These are phyloP conservation scores for Zaprionus africanus DNA, from an alignment of 1,140 invertebrate genomes.

Conservation along the genomic window DNA sequence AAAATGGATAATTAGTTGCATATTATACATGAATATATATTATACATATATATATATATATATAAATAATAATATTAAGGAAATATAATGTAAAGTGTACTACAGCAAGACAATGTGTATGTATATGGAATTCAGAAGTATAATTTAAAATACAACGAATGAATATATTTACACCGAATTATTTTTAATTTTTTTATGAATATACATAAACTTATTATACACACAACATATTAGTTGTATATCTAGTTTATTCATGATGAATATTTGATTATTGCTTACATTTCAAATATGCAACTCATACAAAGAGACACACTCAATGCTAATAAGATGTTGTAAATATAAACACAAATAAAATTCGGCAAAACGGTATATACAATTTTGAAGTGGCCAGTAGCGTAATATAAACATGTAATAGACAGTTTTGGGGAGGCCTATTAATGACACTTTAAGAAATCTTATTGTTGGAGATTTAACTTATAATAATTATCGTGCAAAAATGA, in stretches of 20 bases:
- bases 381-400: conserved; percentile 54
- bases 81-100: conserved; percentile 65
- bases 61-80: conserved; percentile 51
- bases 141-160: conserved; percentile 82
- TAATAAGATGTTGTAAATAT: conserved; percentile 72
- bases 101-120: conserved; percentile 40
- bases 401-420: conserved; percentile 47
- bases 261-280: conserved; percentile 76
- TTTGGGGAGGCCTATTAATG: conserved; percentile 55
- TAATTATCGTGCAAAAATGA: conserved; percentile 73
- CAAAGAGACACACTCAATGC: conserved; percentile 58
- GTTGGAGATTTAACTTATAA: conserved; percentile 79
- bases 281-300: conserved; percentile 73
- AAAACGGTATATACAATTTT: conserved; percentile 67
- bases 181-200: conserved; percentile 75
- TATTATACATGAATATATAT: conserved; percentile 23
- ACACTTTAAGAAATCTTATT: conserved; percentile 73
- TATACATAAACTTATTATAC: conserved; percentile 71
- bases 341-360: conserved; percentile 55
- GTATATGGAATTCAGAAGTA: conserved; percentile 58
- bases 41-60: neutral
- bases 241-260: conserved; percentile 74
- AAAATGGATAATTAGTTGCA: conserved; percentile 62
- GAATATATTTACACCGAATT: conserved; percentile 80
- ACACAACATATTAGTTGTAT: conserved; percentile 74